Percentiles rank a stretch among this genome's conserved stretches.
Evolutionary conservation across 2,888 invertebrate species (phyloP).

Genomic region (Lasioglossum pauxillum): DNA sequence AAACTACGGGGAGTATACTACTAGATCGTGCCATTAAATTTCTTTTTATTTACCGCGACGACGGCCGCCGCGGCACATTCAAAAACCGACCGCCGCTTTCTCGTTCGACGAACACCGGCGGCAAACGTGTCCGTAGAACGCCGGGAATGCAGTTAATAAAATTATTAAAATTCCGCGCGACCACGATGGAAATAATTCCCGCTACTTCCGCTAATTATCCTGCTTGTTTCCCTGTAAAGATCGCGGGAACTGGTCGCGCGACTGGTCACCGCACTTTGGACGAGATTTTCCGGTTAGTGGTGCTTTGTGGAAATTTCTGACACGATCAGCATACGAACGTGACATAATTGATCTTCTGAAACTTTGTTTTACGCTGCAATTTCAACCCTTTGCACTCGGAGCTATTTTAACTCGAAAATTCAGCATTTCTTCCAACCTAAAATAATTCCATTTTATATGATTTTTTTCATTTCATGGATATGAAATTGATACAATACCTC

Average conservation of each 20-base stretch:
- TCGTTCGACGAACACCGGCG: constrained; percentile 8
- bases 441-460: too few relatives aligned
- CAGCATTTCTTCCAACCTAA: too few relatives aligned
- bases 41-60: constrained; percentile 20
- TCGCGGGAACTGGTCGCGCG: neutral
- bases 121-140: neutral
- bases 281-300: neutral
- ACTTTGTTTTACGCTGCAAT: too few relatives aligned
- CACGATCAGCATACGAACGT: too few relatives aligned
- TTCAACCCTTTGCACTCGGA: too few relatives aligned
- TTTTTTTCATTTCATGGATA: too few relatives aligned
- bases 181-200: neutral
- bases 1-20: constrained; percentile 16
- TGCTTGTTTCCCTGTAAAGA: neutral
- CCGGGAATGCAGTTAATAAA: neutral
- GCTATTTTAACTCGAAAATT: too few relatives aligned
- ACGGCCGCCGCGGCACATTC: constrained; percentile 1
- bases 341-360: too few relatives aligned
- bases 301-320: neutral
- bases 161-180: neutral
- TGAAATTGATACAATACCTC: too few relatives aligned
- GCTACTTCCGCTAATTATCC: neutral
- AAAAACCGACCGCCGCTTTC: constrained; percentile 29
- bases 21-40: constrained; percentile 35
- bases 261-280: neutral